Conservation (phyloP, 2,888 invertebrate genomes). For the Prosopocoilus inquinatus region DNA sequence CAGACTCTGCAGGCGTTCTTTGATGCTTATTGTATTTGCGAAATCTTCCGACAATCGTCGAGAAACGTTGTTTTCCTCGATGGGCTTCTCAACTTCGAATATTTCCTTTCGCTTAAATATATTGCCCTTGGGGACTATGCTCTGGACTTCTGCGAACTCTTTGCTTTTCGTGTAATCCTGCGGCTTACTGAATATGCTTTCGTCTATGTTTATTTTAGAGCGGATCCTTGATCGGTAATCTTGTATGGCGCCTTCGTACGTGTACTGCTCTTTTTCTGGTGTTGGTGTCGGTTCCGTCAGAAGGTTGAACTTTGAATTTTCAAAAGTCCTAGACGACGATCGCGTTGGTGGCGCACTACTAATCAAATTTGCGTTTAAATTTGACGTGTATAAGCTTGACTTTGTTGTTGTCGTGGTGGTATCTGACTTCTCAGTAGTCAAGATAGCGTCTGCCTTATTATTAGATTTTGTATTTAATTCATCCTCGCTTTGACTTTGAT, state of each 20-base stretch:
- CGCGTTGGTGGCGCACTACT: conserved; percentile 6
- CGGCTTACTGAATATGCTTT: conserved; percentile 38
- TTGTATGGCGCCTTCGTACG: conserved; percentile 84
- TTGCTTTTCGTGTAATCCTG: conserved; percentile 38
- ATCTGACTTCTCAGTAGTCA: conserved; percentile 55
- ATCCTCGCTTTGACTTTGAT: conserved; percentile 46
- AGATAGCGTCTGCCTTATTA: conserved; percentile 25
- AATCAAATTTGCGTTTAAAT: conserved; percentile 6
- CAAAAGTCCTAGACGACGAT: conserved; percentile 6
- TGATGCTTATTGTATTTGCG: conserved; percentile 66
- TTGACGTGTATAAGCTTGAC: conserved; percentile 12
- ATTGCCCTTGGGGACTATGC: conserved; percentile 70
- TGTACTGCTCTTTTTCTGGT: conserved; percentile 64
- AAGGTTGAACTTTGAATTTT: conserved; percentile 11
- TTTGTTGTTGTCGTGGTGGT: conserved; percentile 14
- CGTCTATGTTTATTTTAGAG: conserved; percentile 45
- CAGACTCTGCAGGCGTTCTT: conserved; percentile 68
- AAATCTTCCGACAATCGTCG: conserved; percentile 63
- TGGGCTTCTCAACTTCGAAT: conserved; percentile 69
- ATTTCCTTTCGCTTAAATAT: conserved; percentile 79
- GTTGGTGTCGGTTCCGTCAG: neutral
- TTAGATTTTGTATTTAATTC: conserved; percentile 41
- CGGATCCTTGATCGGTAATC: conserved; percentile 79
- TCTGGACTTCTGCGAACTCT: conserved; percentile 41
- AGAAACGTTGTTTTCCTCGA: conserved; percentile 46